Conservation (phyloP, 2,888 invertebrate genomes). For the Ypsolopha sequella region DNA sequence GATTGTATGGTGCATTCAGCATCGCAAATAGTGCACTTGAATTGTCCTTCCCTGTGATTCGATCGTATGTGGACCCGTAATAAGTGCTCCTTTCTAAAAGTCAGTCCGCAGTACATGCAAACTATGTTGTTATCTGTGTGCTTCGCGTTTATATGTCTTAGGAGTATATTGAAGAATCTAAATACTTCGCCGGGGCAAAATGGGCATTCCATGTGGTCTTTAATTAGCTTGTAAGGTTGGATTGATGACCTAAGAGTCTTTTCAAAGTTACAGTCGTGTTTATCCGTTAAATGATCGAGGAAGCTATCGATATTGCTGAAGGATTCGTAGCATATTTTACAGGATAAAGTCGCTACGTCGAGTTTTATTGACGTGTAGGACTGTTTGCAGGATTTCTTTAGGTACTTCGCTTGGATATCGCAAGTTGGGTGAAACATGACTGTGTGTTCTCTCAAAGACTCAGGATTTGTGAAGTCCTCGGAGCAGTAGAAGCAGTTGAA, state of each 20-base stretch:
- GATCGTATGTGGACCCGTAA: slow-evolving; percentile 55
- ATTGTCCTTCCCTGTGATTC: slow-evolving; percentile 50
- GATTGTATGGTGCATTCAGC: slow-evolving; percentile 58
- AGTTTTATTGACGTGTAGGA: slow-evolving; percentile 34
- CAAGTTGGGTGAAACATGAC: slow-evolving; percentile 47
- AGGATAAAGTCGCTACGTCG: slow-evolving; percentile 56
- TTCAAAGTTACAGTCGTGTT: slow-evolving; percentile 52
- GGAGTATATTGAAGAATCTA: slow-evolving; percentile 51
- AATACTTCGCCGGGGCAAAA: slow-evolving; percentile 48
- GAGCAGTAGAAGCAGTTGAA: slow-evolving; percentile 62
- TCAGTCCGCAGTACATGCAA: slow-evolving; percentile 56
- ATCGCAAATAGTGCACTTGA: slow-evolving; percentile 51
- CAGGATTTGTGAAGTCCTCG: slow-evolving; percentile 54
- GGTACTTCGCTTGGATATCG: slow-evolving; percentile 49
- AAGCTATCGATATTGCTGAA: slow-evolving; percentile 40
- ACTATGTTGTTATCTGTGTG: slow-evolving; percentile 60
- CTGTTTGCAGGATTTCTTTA: slow-evolving; percentile 49
- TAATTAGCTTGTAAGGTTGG: slow-evolving; percentile 48
- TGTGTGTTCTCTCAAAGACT: slow-evolving; percentile 49
- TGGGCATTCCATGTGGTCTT: slow-evolving; percentile 55
- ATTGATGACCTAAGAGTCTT: slow-evolving; percentile 50
- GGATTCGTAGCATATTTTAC: slow-evolving; percentile 10
- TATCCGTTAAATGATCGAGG: slow-evolving; percentile 46
- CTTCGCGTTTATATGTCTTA: slow-evolving; percentile 56
- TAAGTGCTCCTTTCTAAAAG: slow-evolving; percentile 54